These are phyloP conservation scores for Hydroisotoma schaefferi DNA, from an alignment of 2,888 invertebrate species.

Conservation along the genomic window DNA sequence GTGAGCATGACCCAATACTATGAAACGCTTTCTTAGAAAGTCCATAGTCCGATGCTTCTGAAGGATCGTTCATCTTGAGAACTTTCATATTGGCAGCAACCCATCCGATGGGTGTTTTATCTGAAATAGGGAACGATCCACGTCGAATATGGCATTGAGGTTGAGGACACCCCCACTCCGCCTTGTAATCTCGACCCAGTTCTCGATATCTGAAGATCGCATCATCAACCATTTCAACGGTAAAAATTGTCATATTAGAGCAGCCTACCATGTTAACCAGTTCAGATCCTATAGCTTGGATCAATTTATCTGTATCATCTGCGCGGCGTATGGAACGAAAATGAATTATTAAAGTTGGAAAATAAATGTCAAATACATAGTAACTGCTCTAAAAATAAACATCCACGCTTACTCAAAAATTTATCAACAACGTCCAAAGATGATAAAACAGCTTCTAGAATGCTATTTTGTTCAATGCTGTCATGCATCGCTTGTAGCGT, in stretches of 20 bases:
- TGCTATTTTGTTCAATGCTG: constrained; percentile 4
- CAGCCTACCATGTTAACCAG: constrained; percentile 8
- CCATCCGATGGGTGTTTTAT: constrained; percentile 9
- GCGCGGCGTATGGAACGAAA: constrained; percentile 21
- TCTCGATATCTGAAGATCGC: constrained; percentile 8
- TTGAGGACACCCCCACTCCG: constrained; percentile 11
- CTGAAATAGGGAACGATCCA: background rate
- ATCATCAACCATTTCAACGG: constrained; percentile 4
- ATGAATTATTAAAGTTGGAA: constrained; percentile 9
- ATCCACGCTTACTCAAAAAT: background rate
- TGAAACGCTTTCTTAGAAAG: background rate
- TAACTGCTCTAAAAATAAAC: background rate
- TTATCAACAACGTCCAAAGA: constrained; percentile 21
- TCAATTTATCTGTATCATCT: background rate
- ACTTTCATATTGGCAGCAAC: constrained; percentile 12
- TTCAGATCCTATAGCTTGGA: constrained; percentile 13
- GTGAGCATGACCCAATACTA: background rate
- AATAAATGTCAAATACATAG: constrained; percentile 7
- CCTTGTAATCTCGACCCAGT: constrained; percentile 7
- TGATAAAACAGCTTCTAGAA: constrained; percentile 7
- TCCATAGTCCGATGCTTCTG: background rate
- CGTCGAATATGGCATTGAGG: background rate
- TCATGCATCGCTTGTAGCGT: constrained; percentile 5
- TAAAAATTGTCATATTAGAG: constrained; percentile 18
- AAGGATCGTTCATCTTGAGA: constrained; percentile 10